Percentiles rank a stretch among this genome's conserved stretches.
Conservation (phyloP, 2,888 invertebrate species). For the Dynastes hyllus region DNA sequence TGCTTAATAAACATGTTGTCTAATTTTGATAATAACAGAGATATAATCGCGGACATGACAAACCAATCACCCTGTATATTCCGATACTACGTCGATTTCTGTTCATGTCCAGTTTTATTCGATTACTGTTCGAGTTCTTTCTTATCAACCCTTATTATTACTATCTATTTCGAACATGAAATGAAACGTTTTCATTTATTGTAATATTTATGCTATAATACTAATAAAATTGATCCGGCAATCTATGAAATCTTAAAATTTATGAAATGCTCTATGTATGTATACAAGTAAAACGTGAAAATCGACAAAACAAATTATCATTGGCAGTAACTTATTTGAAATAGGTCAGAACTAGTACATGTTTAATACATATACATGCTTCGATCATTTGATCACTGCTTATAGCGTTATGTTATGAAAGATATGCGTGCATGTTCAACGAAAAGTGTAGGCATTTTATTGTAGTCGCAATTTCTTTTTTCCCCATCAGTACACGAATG, state of each 20-base stretch:
- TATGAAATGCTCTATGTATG: neutral
- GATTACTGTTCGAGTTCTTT: neutral
- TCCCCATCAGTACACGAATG: neutral
- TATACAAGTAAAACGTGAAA: slow-evolving; percentile 1
- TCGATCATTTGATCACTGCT: neutral
- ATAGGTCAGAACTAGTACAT: slow-evolving; percentile 32
- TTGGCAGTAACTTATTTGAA: slow-evolving; percentile 32
- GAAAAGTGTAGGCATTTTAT: slow-evolving; percentile 18
- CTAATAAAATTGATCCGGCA: too few species aligned
- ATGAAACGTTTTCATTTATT: too few species aligned
- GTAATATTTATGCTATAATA: too few species aligned
- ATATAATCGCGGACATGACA: too few species aligned
- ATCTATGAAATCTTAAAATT: neutral
- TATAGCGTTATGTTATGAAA: neutral
- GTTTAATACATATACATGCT: neutral
- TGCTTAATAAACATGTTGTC: too few species aligned
- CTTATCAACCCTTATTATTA: neutral
- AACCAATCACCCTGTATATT: too few species aligned
- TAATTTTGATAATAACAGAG: too few species aligned
- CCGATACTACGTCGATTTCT: neutral
- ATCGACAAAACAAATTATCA: slow-evolving; percentile 38
- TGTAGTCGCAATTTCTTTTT: slow-evolving; percentile 31
- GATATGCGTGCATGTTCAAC: neutral
- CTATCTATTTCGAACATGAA: neutral
- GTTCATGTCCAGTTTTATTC: neutral